These are phyloP conservation scores for Scotopteryx bipunctaria DNA, from an alignment of 2,888 invertebrate genomes.

Conservation along the genomic window DNA sequence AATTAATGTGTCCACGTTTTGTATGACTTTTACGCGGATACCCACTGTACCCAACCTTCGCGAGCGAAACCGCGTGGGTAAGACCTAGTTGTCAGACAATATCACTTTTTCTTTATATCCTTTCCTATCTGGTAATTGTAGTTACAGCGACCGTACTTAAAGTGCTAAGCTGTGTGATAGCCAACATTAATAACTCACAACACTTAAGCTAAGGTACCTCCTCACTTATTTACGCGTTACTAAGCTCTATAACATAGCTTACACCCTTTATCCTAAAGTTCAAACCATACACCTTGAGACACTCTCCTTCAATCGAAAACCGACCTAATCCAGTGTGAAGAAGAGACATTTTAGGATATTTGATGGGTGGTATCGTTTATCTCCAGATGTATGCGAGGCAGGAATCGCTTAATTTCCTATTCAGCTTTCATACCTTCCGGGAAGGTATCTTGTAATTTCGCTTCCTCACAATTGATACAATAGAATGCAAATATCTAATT, in stretches of 20 bases:
- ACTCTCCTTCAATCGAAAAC: conserved; percentile 10
- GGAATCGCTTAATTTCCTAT: conserved; percentile 24
- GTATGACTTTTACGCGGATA: too few species aligned
- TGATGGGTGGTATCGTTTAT: conserved; percentile 12
- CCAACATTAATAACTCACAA: conserved; percentile 66
- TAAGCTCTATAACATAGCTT: conserved; percentile 25
- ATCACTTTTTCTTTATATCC: conserved; percentile 3
- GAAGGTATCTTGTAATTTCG: conserved; percentile 11
- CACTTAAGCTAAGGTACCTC: conserved; percentile 38
- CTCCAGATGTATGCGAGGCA: conserved; percentile 21
- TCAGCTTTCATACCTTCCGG: conserved; percentile 19
- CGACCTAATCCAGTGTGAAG: neutral
- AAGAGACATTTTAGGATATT: conserved; percentile 7
- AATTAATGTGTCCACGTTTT: too few species aligned
- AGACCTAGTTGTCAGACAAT: too few species aligned
- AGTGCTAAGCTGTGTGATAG: conserved; percentile 66
- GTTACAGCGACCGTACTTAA: conserved; percentile 61
- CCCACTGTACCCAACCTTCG: too few species aligned
- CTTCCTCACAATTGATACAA: conserved; percentile 2
- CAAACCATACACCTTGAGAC: conserved; percentile 13
- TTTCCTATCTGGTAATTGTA: conserved; percentile 4
- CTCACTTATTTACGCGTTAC: conserved; percentile 31
- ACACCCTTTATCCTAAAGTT: conserved; percentile 30
- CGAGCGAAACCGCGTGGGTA: too few species aligned
- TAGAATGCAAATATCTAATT: neutral